Evolutionary conservation across 2,113 vertebrate genomes (phyloP).

Genomic region (Poecilia latipinna): DNA sequence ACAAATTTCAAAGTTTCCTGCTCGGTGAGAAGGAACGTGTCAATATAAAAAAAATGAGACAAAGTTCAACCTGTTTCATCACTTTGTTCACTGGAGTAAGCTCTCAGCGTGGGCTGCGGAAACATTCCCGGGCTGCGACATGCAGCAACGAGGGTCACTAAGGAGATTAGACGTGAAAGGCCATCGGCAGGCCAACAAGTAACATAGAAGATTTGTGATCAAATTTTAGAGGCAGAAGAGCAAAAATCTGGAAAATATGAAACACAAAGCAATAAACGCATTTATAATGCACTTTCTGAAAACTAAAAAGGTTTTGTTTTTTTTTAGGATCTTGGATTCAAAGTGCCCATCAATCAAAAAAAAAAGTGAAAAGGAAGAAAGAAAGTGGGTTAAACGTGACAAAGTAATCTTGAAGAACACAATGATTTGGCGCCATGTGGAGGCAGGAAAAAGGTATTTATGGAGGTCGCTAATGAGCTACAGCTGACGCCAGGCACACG

Average conservation of each 20-base stretch:
- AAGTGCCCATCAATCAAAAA: not conserved
- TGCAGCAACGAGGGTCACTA: not conserved
- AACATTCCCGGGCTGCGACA: not conserved
- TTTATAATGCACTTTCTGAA: not conserved
- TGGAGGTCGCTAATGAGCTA: conserved; percentile 4
- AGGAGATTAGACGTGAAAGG: conserved; percentile 13
- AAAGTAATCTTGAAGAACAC: not conserved
- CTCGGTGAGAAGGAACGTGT: conserved; percentile 2
- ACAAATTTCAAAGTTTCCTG: conserved; percentile 12
- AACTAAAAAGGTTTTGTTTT: not conserved
- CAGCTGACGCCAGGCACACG: not conserved
- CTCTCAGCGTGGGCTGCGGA: not conserved
- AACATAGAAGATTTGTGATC: not conserved
- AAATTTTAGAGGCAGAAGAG: conserved; percentile 3
- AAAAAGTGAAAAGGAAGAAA: not conserved
- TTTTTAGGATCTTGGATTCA: not conserved
- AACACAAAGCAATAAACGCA: not conserved
- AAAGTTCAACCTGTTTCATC: not conserved
- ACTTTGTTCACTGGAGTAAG: not conserved
- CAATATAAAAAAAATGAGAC: conserved; percentile 24
- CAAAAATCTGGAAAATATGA: too few relatives aligned
- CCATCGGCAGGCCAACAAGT: conserved; percentile 10
- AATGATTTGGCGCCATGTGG: not conserved
- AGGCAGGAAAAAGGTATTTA: not conserved
- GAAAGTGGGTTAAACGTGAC: not conserved